Evolutionary conservation across 2,113 vertebrate genomes (phyloP), one percentile per base, ranked within the genome.

Genomic region (Salvelinus namaycush): DNA sequence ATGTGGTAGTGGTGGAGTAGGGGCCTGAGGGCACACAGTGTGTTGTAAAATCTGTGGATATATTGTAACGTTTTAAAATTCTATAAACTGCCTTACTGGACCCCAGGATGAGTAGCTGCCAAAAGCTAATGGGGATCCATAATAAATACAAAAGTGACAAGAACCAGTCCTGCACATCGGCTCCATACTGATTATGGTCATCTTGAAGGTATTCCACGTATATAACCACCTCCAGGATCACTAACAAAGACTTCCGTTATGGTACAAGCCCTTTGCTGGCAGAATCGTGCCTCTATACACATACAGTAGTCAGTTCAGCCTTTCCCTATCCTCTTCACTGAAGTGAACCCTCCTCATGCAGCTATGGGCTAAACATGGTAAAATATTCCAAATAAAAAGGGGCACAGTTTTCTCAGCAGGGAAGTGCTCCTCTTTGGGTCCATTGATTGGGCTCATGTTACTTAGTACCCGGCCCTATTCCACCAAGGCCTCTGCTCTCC

Each of bases 401-500:
- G 31, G 4, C 13, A 12, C 62, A 9, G 13, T 27, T 22, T 22
- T 31, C 51, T 5, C 75, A 70, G 67, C 70, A 51, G 49, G 34
- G 39, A 18, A 59, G 68, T 31, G 39, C 44, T 14, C 7, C 26
- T n/a, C 20, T 31, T 49, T 24, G 39, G 20, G 26, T 51, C 12
- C 66, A 44, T 65, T 74, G 68, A 85, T 72, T 62, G 75, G 73
- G 51, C 27, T 51, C 48, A 68, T 44, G 60, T 75, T 78, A 44
- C 16, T 66, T n/a, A 59, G 18, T 9, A 6, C 27, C 13, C 13
- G 22, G 67, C 51, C 76, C 67, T 2, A 18, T 9, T 48, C 48
- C 34, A 29, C 51, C 62, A 68, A 51, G 57, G 49, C 24, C 72
- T 49, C 18, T 65, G 18, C 54, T 27, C n/a, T 29, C 60, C 12